Evolutionary conservation across 2,113 vertebrate genomes (phyloP).

Genomic region (Tenebrosternarchus preto): DNA sequence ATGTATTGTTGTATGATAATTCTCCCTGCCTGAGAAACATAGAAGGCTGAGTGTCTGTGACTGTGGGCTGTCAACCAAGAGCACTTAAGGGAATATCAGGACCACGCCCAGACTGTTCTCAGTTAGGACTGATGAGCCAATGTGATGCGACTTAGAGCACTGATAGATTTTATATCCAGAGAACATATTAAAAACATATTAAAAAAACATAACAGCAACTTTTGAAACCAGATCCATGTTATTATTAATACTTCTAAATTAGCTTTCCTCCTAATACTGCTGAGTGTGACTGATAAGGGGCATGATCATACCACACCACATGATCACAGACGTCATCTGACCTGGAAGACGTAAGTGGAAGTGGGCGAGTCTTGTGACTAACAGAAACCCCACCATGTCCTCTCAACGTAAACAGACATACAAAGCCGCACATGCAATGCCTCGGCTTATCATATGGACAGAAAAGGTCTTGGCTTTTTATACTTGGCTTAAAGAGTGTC

Average conservation of each 20-base stretch:
- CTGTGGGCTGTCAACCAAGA: too few species aligned
- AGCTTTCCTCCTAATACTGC: neutral
- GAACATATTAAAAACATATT: neutral
- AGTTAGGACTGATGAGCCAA: too few species aligned
- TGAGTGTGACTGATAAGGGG: conserved; percentile 2
- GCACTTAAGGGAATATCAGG: too few species aligned
- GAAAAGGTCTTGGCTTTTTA: too few species aligned
- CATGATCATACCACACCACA: conserved; percentile 57
- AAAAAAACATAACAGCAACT: neutral
- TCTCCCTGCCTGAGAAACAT: too few species aligned
- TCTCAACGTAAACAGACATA: neutral
- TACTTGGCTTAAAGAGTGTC: neutral
- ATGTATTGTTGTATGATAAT: too few species aligned
- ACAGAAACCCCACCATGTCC: conserved; percentile 50
- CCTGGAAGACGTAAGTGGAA: conserved; percentile 61
- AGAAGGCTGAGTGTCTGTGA: too few species aligned
- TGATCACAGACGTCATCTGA: conserved; percentile 71
- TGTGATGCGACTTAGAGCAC: too few species aligned
- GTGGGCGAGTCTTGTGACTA: conserved; percentile 71
- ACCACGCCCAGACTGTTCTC: too few species aligned
- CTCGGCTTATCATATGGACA: neutral
- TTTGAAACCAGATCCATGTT: neutral
- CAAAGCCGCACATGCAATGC: conserved; percentile 11
- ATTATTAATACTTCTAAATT: neutral
- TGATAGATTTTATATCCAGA: too few species aligned